Conservation (phyloP, 2,888 invertebrate species). For the Itoplectis maculator region DNA sequence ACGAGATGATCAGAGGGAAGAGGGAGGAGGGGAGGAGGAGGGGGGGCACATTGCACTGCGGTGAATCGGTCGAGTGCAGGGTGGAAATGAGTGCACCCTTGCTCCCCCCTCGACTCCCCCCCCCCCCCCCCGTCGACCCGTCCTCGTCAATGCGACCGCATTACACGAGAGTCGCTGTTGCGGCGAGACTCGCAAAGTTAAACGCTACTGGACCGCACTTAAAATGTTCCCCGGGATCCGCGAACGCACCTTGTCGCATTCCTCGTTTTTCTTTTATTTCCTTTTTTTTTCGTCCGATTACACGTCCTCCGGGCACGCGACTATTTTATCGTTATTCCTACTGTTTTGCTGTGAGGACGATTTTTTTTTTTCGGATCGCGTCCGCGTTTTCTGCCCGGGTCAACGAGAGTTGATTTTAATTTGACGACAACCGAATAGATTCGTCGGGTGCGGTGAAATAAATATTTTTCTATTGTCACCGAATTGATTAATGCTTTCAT, state of each 20-base stretch:
- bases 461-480: no score
- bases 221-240: conserved; percentile 8
- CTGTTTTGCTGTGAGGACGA: no score
- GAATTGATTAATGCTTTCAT: no score
- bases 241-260: background rate
- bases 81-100: conserved; percentile 48
- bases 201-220: conserved; percentile 70
- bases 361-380: no score
- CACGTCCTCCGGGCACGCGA: no score
- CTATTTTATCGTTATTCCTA: no score
- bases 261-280: background rate
- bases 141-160: conserved; percentile 50
- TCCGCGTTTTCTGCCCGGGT: no score
- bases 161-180: conserved; percentile 8
- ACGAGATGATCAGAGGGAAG: conserved; percentile 57
- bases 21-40: conserved; percentile 8
- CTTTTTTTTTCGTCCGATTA: no score
- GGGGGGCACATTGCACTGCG: conserved; percentile 13
- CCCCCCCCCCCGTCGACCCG: background rate
- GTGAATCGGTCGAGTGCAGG: conserved; percentile 73
- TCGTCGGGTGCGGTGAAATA: no score
- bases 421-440: no score
- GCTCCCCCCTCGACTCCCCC: background rate
- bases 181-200: conserved; percentile 59
- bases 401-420: no score